A percentile compares a stretch with the other conserved stretches of the same genome.
phyloP scores from a whole-genome alignment of 2,888 invertebrate genomes.

The Cataglyphis livida region DNA sequence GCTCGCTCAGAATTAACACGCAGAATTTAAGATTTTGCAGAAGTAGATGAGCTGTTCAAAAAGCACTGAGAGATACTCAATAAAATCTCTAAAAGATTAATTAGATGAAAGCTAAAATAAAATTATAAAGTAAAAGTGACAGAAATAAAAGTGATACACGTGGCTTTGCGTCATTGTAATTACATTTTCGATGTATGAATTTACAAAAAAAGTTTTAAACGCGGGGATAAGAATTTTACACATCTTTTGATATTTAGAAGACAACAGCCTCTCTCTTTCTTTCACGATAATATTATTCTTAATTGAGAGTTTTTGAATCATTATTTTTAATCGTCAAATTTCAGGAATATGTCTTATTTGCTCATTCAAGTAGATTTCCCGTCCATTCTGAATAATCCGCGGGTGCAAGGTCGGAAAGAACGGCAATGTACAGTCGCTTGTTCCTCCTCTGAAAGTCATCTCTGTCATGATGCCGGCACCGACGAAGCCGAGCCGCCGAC shows the following conservation, averaged over 20 bases:
- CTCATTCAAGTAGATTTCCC: not conserved
- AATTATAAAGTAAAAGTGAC: conserved; percentile 1
- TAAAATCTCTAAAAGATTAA: not conserved
- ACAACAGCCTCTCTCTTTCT: not conserved
- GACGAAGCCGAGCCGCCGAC: conserved; percentile 49
- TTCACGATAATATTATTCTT: not conserved
- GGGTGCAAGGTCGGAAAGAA: conserved; percentile 18
- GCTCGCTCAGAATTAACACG: not conserved
- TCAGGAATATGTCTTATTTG: not conserved
- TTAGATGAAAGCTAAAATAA: conserved; percentile 1
- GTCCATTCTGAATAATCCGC: not conserved
- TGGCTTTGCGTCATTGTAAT: not conserved
- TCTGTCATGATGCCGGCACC: conserved; percentile 21
- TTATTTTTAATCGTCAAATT: not conserved
- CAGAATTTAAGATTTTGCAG: conserved; percentile 11
- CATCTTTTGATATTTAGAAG: not conserved
- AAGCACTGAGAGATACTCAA: conserved; percentile 5
- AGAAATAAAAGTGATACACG: not conserved
- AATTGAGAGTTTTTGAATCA: not conserved
- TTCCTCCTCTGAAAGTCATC: conserved; percentile 2
- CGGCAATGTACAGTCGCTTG: not conserved
- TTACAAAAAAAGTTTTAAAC: not conserved
- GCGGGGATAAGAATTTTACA: not conserved
- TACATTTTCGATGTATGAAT: not conserved
- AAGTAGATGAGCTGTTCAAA: not conserved